phyloP scores from a whole-genome alignment of 2,113 vertebrate species.

The Nerophis lumbriciformis region DNA sequence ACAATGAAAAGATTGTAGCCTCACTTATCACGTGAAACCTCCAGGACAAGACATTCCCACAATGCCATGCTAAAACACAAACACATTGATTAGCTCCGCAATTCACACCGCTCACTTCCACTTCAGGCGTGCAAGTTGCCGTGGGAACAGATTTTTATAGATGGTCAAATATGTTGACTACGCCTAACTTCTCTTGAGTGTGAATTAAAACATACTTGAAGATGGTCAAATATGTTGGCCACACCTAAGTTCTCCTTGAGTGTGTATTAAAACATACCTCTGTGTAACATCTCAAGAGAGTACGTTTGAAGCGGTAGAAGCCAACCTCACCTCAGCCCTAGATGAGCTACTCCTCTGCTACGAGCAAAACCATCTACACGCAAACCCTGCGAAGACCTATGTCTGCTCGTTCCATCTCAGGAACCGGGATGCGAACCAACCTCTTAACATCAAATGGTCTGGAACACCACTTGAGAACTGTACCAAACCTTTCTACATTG shows the following conservation, averaged over 20 bases:
- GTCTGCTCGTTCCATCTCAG: too few relatives aligned
- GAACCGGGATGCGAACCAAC: too few relatives aligned
- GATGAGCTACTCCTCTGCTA: too few relatives aligned
- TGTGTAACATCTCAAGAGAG: too few relatives aligned
- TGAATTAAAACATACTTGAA: slow-evolving; percentile 3
- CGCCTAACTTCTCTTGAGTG: neutral
- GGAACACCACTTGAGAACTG: too few relatives aligned
- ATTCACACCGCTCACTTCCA: slow-evolving; percentile 15
- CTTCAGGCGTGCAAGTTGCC: slow-evolving; percentile 21
- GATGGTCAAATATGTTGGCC: neutral
- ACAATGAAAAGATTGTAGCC: slow-evolving; percentile 39
- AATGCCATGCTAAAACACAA: slow-evolving; percentile 40
- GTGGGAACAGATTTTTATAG: slow-evolving; percentile 22
- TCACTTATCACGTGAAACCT: slow-evolving; percentile 49
- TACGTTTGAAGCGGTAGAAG: too few relatives aligned
- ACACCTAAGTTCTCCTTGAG: neutral
- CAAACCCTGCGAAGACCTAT: too few relatives aligned
- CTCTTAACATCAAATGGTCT: too few relatives aligned
- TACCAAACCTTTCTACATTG: too few relatives aligned
- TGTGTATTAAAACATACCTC: neutral
- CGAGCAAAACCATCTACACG: too few relatives aligned
- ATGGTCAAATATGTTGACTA: slow-evolving; percentile 1
- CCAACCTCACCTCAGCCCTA: too few relatives aligned
- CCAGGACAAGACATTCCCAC: slow-evolving; percentile 36
- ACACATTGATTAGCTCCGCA: slow-evolving; percentile 38